Base-by-base conservation (phyloP, 2,797 vertebrate species). In the Heteromormyrus szaboi region DNA sequence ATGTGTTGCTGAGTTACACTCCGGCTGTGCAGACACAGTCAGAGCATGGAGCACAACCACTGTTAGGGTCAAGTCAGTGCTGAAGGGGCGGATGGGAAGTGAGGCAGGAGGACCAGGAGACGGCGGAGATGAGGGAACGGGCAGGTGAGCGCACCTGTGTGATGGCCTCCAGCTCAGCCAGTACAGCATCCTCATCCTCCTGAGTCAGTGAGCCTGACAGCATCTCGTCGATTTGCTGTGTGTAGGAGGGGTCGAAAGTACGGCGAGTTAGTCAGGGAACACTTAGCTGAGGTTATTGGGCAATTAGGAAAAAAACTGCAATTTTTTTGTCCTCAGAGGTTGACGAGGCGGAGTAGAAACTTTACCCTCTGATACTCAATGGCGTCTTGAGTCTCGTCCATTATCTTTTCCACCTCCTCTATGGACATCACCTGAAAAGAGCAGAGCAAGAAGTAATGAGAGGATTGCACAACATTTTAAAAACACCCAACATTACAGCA, bases 151-250 rank as follows among this genome's bases (percentile, higher is more conserved):
- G 51, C 85, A 99, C 98, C 97, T 98, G 97, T 96, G 96, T 96
- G 92, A 99, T 97, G 2, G 95, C 94, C 1, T 98, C 93, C 91
- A 99, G 91, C 93, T 99, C 98, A 12, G 97, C 96, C 91, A 99
- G 93, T 88, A 98, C 96, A 54, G 96, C 97, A 0, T 97, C 97
- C 90, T 99, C 97, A 3, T 99, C 98, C 88, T 99, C 98, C 89
- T 96, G 95, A 0, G 96, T 97, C 92, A 99, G 92, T 88, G 94
- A 96, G 90, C 97, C 98, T 4, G 97, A 96, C 94, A 98, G 89
- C 65, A 99, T 91, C 91, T 98, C 98, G 3, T 99, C 97, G 87
- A 99, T 99, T 98, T 99, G 97, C 98, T 99, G 90, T 0, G 85
- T 51, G 84, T 37, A n/a, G 22, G 2, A 11, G 83, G 83, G 1